Evolutionary conservation across 1,140 invertebrate genomes (phyloP), one percentile per base, ranked within the genome.

Genomic region (Diorhabda sublineata): DNA sequence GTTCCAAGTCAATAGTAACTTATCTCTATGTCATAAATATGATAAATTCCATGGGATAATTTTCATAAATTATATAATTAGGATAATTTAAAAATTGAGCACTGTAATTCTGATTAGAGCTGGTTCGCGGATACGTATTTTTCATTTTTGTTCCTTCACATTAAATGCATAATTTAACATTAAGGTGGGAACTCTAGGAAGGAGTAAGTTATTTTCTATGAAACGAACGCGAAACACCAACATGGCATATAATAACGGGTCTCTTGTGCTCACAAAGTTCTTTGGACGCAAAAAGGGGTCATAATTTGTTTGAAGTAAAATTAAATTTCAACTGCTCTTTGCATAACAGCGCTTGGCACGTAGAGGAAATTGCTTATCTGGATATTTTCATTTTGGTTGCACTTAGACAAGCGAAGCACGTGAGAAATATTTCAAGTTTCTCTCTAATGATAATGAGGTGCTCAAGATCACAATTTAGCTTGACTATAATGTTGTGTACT

Each of bases 361-460:
- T 60, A 7, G 42, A 60, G 58, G 26, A 60, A 60, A 60, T 60
- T 60, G 58, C 58, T 26, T 42, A 42, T 60, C 58, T 26, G 57
- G 42, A 60, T 60, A 60, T 60, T 60, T 26, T 60, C 58, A 60
- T 60, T 60, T 42, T 42, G 26, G 58, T 60, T 7, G 9, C 58
- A 11, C 42, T 60, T 60, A 8, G 58, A 8, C 26, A 26, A 42
- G 26, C 11, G 3, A 42, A 60, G 58, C 7, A 60, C 58, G 58
- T 60, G 58, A 26, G 58, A 60, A 26, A 26, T 26, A 26, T 26
- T 26, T 26, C 26, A 26, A 26, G 58, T 60, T 60, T 8, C 58
- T 60, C 58, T 26, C 58, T 60, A 60, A 60, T 60, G 58, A 60
- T 60, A 60, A 60, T 60, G 58, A 3, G 58, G 58, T 60, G 58